Evolutionary conservation across 2,888 invertebrate genomes (phyloP).

Genomic region (Augiades crinisus): DNA sequence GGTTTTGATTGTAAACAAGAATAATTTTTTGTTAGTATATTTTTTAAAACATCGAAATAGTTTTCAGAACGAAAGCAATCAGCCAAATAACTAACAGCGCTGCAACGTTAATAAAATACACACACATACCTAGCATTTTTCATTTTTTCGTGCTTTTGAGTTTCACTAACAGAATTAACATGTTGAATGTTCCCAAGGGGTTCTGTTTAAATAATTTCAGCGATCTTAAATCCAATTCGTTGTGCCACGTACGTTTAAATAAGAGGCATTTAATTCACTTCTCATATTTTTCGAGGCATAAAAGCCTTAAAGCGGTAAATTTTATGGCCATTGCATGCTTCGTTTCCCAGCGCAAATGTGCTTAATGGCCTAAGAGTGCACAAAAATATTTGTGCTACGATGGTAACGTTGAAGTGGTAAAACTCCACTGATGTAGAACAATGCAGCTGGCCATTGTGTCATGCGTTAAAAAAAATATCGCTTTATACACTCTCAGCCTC

Average conservation of each 20-base stretch:
- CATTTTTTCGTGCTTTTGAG: not conserved
- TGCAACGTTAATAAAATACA: not conserved
- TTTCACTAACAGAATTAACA: not conserved
- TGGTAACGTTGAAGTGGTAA: not conserved
- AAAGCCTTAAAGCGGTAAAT: not conserved
- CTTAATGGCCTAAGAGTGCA: not conserved
- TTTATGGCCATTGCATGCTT: not conserved
- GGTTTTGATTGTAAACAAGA: too few relatives aligned
- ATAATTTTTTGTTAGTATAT: too few relatives aligned
- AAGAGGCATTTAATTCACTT: not conserved
- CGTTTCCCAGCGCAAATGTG: not conserved
- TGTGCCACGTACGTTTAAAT: not conserved
- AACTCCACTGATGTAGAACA: not conserved
- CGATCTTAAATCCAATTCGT: conserved; percentile 1
- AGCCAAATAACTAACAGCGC: too few relatives aligned
- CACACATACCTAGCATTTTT: not conserved
- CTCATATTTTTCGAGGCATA: not conserved
- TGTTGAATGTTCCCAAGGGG: not conserved
- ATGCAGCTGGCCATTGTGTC: too few relatives aligned
- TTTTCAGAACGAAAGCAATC: too few relatives aligned
- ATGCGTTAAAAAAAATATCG: too few relatives aligned
- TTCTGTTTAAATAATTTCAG: not conserved
- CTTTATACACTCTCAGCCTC: too few relatives aligned
- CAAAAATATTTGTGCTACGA: not conserved
- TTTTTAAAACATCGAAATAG: too few relatives aligned